These are phyloP conservation scores for Megaceryle alcyon DNA, from an alignment of 2,797 vertebrate species.

Conservation along the genomic window DNA sequence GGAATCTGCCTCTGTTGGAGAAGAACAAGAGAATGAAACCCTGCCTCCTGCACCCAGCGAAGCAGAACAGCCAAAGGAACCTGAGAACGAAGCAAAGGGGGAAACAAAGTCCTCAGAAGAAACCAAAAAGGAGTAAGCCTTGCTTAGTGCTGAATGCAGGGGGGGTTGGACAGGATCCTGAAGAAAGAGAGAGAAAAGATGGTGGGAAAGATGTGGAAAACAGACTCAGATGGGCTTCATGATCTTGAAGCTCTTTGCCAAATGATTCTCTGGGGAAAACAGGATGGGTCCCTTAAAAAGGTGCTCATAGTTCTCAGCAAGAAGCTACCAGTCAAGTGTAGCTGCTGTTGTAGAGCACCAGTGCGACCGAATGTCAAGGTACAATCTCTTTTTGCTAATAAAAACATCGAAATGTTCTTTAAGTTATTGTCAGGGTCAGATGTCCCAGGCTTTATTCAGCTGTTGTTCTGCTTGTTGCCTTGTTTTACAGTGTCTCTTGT, in stretches of 20 bases:
- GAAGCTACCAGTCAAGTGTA: neutral
- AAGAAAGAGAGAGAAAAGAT: neutral
- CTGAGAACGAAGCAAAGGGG: conserved; percentile 80
- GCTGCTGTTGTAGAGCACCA: neutral
- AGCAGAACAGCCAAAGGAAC: conserved; percentile 79
- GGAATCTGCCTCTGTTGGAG: conserved; percentile 87
- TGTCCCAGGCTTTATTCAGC: neutral
- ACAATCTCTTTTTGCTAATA: neutral
- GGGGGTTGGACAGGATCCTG: neutral
- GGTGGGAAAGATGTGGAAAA: neutral
- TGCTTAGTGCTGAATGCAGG: neutral
- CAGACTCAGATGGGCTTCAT: neutral
- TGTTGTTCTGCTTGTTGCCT: neutral
- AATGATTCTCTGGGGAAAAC: neutral
- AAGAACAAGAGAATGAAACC: conserved; percentile 83
- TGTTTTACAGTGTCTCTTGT: neutral
- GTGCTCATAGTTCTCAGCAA: neutral
- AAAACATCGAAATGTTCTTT: neutral
- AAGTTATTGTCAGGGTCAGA: neutral
- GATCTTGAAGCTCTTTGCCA: neutral
- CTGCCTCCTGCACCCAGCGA: conserved; percentile 78
- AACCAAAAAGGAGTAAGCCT: conserved; percentile 84
- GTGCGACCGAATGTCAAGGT: neutral
- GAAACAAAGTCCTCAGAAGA: conserved; percentile 77
- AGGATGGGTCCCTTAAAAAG: neutral